A percentile compares a stretch with the other conserved stretches of the same genome.
These are phyloP conservation scores for Phycodurus eques DNA, from an alignment of 2,113 vertebrate genomes.

Conservation along the genomic window DNA sequence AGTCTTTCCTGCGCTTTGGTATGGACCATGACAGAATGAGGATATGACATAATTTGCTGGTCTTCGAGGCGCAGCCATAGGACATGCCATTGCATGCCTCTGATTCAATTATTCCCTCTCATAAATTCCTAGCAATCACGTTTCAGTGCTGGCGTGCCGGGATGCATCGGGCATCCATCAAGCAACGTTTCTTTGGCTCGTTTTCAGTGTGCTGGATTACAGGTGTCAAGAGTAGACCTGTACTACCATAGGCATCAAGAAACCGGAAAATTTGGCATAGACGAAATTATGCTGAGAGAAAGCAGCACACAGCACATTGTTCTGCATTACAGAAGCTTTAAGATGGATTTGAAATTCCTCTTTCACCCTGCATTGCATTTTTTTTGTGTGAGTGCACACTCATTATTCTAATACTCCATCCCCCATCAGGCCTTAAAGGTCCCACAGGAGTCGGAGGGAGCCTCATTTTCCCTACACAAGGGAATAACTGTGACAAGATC, in stretches of 20 bases:
- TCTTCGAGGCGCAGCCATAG: slow-evolving; percentile 39
- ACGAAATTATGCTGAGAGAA: slow-evolving; percentile 41
- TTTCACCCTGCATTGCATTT: slow-evolving; percentile 55
- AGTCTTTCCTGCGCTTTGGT: slow-evolving; percentile 22
- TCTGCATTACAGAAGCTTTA: slow-evolving; percentile 25
- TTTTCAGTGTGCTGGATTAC: slow-evolving; percentile 54
- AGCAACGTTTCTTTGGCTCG: slow-evolving; percentile 46
- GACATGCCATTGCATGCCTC: slow-evolving; percentile 56
- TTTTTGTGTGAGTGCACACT: slow-evolving; percentile 63
- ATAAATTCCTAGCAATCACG: slow-evolving; percentile 62
- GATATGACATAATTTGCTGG: slow-evolving; percentile 30
- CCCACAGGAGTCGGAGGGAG: slow-evolving; percentile 51
- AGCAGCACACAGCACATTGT: slow-evolving; percentile 27
- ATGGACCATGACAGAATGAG: slow-evolving; percentile 43
- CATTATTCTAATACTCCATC: slow-evolving; percentile 63
- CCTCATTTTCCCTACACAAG: slow-evolving; percentile 47
- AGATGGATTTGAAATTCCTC: slow-evolving; percentile 50
- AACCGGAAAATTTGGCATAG: slow-evolving; percentile 45
- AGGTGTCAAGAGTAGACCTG: slow-evolving; percentile 52
- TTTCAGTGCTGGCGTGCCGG: slow-evolving; percentile 32
- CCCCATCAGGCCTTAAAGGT: slow-evolving; percentile 45
- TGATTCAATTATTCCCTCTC: slow-evolving; percentile 38
- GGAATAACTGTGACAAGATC: slow-evolving; percentile 62
- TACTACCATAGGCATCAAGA: slow-evolving; percentile 35
- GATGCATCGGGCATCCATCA: slow-evolving; percentile 57